phyloP scores from a whole-genome alignment of 2,888 invertebrate species.

The Scaeva pyrastri region DNA sequence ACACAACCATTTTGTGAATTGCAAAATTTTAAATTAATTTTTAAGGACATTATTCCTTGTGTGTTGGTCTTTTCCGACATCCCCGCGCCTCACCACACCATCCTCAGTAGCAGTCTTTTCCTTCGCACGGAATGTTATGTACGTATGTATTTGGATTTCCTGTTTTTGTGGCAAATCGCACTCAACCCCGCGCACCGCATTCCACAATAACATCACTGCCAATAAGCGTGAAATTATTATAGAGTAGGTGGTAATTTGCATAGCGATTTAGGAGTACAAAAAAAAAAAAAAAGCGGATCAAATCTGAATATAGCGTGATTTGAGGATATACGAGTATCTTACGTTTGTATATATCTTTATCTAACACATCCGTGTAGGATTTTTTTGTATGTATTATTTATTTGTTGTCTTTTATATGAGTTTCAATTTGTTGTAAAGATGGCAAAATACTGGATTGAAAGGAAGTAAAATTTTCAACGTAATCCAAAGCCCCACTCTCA shows the following conservation, averaged over 20 bases:
- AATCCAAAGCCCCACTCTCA: no score
- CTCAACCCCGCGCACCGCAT: neutral
- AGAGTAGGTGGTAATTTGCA: slow-evolving; percentile 69
- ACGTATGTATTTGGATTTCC: neutral
- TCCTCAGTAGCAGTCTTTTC: no score
- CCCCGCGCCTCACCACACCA: no score
- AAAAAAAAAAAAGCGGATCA: slow-evolving; percentile 52
- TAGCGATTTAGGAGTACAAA: slow-evolving; percentile 62
- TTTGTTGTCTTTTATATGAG: slow-evolving; percentile 6
- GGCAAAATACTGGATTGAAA: neutral
- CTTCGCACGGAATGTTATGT: neutral
- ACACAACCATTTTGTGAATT: slow-evolving; percentile 56
- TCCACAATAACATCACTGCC: slow-evolving; percentile 46
- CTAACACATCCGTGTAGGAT: slow-evolving; percentile 3
- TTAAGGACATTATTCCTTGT: slow-evolving; percentile 47
- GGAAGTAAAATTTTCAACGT: neutral
- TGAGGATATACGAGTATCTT: slow-evolving; percentile 30
- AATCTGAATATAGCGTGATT: slow-evolving; percentile 47
- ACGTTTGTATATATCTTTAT: neutral
- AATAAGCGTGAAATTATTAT: slow-evolving; percentile 48
- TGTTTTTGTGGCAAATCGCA: neutral
- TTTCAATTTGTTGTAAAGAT: slow-evolving; percentile 3
- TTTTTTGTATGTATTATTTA: slow-evolving; percentile 14
- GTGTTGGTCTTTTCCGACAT: no score
- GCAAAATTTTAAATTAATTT: slow-evolving; percentile 72